Evolutionary conservation across 2,888 invertebrate genomes (phyloP).

Genomic region (Polyommatus iphigenia): DNA sequence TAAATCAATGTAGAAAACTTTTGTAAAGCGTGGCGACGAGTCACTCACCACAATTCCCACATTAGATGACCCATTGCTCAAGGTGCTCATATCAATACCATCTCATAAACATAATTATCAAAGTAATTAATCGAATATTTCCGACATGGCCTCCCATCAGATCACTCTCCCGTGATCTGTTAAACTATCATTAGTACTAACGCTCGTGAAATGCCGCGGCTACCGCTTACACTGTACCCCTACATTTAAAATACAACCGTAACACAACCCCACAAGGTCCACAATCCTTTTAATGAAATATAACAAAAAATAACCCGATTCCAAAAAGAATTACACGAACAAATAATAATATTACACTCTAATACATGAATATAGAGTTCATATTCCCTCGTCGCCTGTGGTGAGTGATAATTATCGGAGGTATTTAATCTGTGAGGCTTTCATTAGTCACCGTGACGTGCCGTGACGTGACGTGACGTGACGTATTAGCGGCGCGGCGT

Average conservation of each 20-base stretch:
- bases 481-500: slow-evolving; percentile 22
- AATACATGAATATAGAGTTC: background rate
- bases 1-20: too few species aligned
- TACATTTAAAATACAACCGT: background rate
- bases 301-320: background rate
- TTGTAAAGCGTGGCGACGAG: too few species aligned
- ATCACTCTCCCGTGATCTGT: slow-evolving; percentile 42
- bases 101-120: slow-evolving; percentile 2
- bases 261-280: background rate
- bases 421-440: slow-evolving; percentile 55
- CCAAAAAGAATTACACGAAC: slow-evolving; percentile 1
- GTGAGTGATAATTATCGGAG: slow-evolving; percentile 54
- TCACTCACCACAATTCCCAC: background rate
- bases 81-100: background rate
- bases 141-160: slow-evolving; percentile 1
- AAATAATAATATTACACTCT: background rate
- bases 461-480: slow-evolving; percentile 37
- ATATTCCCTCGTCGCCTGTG: slow-evolving; percentile 6
- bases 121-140: slow-evolving; percentile 12
- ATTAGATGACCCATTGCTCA: background rate
- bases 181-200: slow-evolving; percentile 65
- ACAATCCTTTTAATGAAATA: background rate
- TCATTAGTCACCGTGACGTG: slow-evolving; percentile 54
- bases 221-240: slow-evolving; percentile 49
- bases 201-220: slow-evolving; percentile 68